These are phyloP conservation scores for Actinostola sp. DNA, from an alignment of 92 coral and sea anemone species.

Conservation along the genomic window DNA sequence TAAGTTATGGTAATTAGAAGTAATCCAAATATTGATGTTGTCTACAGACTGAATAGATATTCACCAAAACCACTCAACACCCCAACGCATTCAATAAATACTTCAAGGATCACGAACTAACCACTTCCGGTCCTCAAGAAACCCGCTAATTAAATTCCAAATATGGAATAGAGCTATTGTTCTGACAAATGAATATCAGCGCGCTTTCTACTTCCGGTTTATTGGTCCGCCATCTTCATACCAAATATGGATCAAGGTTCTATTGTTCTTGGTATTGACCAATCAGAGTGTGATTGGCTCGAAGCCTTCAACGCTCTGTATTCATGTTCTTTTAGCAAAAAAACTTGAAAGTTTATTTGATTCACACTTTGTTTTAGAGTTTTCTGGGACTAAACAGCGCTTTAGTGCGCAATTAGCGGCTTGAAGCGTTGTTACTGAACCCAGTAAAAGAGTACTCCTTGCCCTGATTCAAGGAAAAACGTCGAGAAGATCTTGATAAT, in stretches of 20 bases:
- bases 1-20: background rate
- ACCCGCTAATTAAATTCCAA: conserved; percentile 24
- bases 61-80: conserved; percentile 28
- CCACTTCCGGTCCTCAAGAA: conserved; percentile 19
- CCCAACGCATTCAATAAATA: conserved; percentile 17
- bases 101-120: conserved; percentile 11
- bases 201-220: conserved; percentile 56
- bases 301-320: conserved; percentile 40
- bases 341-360: conserved; percentile 34
- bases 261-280: conserved; percentile 51
- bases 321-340: conserved; percentile 50
- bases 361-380: conserved; percentile 36
- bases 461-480: conserved; percentile 6
- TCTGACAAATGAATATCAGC: background rate
- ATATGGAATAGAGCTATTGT: conserved; percentile 17
- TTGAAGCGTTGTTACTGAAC: conserved; percentile 25
- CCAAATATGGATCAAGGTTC: conserved; percentile 61
- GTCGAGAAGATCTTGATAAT: conserved; percentile 20
- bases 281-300: conserved; percentile 37
- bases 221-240: conserved; percentile 19
- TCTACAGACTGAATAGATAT: conserved; percentile 23
- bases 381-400: conserved; percentile 30
- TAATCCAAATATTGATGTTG: conserved; percentile 25
- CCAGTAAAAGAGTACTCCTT: background rate
- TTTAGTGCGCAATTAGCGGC: conserved; percentile 30